Evolutionary conservation across 53 echinoderm and acorn worm genomes (phyloP), one percentile per base, ranked within the genome.

Genomic region (Apostichopus leukothele): DNA sequence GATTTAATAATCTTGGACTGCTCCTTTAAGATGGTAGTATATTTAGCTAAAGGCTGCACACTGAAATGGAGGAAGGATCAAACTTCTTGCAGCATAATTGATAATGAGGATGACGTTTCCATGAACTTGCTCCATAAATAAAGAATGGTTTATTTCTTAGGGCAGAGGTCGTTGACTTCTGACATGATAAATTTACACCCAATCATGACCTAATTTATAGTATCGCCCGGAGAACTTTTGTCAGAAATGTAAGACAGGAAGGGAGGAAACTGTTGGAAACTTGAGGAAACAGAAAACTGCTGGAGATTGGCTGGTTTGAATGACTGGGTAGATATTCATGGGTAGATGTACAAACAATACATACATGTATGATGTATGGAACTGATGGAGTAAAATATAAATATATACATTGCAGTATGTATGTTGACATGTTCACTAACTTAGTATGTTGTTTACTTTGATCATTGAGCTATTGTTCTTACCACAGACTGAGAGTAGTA

Each of bases 221-320:
- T n/a, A n/a, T n/a, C 18, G 71, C 71, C 71, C 1, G 6, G 6
- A 71, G 71, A 71, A 19, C 14, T 71, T 16, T 71, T 71, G 20
- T 71, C 71, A 71, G 71, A 71, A 71, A 71, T 16, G 71, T 71
- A n/a, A 71, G 21, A 71, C 71, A 63, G 63, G 16, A 71, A 71
- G 14, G 71, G 14, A 71, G 71, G 71, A 71, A 71, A 71, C 39
- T 71, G 71, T 71, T 71, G 18, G 71, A 71, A 71, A 71, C 71
- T 71, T 71, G 71, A 71, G 71, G 18, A 71, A n/a, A 71, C 20
- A n/a, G 63, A 63, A 71, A 71, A 71, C 71, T 71, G 71, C 71
- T 16, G 71, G 71, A 71, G 71, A 71, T 71, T 71, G 71, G 16
- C 18, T 71, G 71, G 16, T 71, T 71, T 71, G n/a, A 71, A 14